Evolutionary conservation across 2,797 vertebrate genomes (phyloP), one percentile per base, ranked within the genome.

Genomic region (Anniella stebbinsi): DNA sequence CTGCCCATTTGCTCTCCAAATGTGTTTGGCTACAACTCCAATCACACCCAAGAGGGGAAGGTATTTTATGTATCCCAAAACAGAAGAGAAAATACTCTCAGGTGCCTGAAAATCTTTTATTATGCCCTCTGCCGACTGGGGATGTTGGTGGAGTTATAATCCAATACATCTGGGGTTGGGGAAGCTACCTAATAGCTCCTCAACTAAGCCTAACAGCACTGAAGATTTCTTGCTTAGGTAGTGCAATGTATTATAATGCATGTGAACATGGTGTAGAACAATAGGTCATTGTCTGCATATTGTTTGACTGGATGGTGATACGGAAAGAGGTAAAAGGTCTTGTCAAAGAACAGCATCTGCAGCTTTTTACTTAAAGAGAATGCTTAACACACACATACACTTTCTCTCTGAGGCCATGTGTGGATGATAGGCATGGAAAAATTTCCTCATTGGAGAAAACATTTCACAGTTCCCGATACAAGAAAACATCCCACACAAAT

Each of bases 381-480:
- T 54, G 33, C 60, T 87, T 36, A 13, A 48, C 45, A 33, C 0
- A 51, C 30, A 15, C 36, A 51, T 9, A 57, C 48, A 25, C 33
- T 25, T 2, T 21, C 6, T 33, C 18, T 45, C 15, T 18, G 2
- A 73, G 36, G 30, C 30, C 21, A n/a, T n/a, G 7, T 36, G n/a
- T 75, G 33, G 57, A 45, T 48, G 51, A 41, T 75, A 30, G 6
- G 70, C 33, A 3, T 54, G 30, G 48, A 36, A 81, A 67, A 33
- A 15, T 80, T 86, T 60, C 54, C 86, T 88, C 83, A 73, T 36
- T 2, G 1, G 57, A 89, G 45, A 30, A 87, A 33, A 18, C 48
- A 87, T 91, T 93, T 93, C 90, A 86, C 45, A 77, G 45, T 72
- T 45, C 18, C 6, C 87, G 10, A 41, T 91, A n/a, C 92, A 83